Conservation (phyloP, 2,797 vertebrate genomes). For the Crocidura indochinensis region DNA sequence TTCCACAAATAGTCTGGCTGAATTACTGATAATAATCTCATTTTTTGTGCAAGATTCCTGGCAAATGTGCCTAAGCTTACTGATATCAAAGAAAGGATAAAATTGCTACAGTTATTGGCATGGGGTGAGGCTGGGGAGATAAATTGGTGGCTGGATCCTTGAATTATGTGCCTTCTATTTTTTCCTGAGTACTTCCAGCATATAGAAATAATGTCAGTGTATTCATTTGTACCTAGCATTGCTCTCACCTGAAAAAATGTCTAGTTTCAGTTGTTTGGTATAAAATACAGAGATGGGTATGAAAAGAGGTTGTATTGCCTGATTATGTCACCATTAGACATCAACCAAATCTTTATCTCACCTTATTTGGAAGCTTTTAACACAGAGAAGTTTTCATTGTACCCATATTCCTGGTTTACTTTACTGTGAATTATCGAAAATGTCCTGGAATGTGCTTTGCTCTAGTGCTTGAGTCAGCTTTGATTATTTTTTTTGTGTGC, state of each 20-base stretch:
- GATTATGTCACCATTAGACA: fast-evolving
- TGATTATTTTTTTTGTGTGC: background rate
- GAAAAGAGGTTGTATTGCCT: background rate
- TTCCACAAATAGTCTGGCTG: background rate
- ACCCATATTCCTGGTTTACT: background rate
- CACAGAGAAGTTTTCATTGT: background rate
- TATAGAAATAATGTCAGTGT: background rate
- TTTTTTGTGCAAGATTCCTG: background rate
- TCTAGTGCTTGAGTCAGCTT: background rate
- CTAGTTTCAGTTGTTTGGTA: background rate
- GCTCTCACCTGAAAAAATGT: background rate
- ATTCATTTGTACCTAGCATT: background rate
- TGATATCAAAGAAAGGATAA: background rate
- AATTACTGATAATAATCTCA: background rate
- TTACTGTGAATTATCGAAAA: background rate
- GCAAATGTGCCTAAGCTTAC: slow-evolving; percentile 8
- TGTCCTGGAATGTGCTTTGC: background rate
- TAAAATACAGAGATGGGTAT: background rate
- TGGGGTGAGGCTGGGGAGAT: background rate
- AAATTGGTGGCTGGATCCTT: background rate
- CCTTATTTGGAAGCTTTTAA: background rate
- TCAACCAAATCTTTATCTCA: background rate
- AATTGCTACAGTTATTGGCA: background rate
- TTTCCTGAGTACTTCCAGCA: background rate
- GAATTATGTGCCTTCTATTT: background rate